A percentile compares a stretch with the other conserved stretches of the same genome.
phyloP scores from a whole-genome alignment of 2,888 invertebrate genomes.

The Cephus spinipes region DNA sequence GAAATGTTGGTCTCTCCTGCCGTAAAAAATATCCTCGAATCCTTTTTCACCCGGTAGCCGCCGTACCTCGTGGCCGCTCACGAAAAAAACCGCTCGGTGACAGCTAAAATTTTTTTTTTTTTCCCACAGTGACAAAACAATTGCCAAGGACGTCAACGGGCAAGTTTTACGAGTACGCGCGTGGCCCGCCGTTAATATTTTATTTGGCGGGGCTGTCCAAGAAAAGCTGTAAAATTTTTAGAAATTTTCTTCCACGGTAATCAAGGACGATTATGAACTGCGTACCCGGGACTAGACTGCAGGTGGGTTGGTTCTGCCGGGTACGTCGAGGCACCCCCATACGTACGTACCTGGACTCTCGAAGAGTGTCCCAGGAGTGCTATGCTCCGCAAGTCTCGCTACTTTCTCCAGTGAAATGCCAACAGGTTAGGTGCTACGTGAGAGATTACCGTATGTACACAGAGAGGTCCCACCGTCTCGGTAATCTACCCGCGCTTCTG shows the following conservation, averaged over 20 bases:
- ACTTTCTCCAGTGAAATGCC: slow-evolving; percentile 64
- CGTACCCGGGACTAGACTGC: background rate
- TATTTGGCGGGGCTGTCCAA: background rate
- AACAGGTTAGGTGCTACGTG: slow-evolving; percentile 52
- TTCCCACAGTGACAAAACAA: background rate
- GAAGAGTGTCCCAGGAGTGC: background rate
- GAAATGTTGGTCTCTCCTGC: background rate
- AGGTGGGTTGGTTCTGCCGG: background rate
- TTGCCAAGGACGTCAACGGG: background rate
- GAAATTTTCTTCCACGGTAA: background rate
- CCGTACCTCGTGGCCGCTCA: background rate
- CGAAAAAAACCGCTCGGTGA: background rate
- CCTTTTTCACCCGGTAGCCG: background rate
- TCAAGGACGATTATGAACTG: background rate
- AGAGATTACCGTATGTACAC: slow-evolving; percentile 43
- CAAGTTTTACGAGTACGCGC: background rate
- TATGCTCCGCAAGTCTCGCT: slow-evolving; percentile 39
- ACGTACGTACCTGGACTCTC: background rate
- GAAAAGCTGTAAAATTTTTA: background rate
- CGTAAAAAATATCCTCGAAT: background rate
- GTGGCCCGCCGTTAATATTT: background rate
- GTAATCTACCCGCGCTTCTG: background rate
- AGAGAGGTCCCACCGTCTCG: background rate
- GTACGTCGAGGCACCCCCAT: background rate
- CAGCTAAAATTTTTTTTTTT: background rate